Conservation (phyloP, 2,113 vertebrate genomes). For the Raja brachyura region DNA sequence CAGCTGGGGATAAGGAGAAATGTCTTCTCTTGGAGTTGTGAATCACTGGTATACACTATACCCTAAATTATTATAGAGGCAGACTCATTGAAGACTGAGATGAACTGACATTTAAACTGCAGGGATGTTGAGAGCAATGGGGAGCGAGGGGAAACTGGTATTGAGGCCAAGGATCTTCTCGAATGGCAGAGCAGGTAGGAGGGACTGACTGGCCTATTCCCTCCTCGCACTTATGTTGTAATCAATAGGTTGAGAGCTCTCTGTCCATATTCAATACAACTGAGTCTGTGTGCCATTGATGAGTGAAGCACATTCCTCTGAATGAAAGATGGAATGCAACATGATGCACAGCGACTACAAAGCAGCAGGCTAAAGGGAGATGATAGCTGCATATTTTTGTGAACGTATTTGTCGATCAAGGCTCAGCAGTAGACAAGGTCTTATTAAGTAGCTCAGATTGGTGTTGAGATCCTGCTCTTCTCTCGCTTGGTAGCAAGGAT, state of each 20-base stretch:
- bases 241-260: neutral
- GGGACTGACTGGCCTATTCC: no score
- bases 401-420: conserved; percentile 7
- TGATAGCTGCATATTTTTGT: conserved; percentile 11
- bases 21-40: no score
- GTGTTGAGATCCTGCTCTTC: conserved; percentile 16
- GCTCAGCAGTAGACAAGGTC: conserved; percentile 8
- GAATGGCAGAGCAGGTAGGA: no score
- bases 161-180: no score
- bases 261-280: neutral
- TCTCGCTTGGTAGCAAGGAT: neutral
- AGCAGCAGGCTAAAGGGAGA: neutral
- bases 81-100: no score
- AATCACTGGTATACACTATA: no score
- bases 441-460: conserved; percentile 20
- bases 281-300: neutral
- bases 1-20: no score
- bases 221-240: neutral
- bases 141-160: no score
- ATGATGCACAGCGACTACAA: neutral
- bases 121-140: no score
- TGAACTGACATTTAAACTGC: no score
- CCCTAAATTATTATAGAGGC: no score
- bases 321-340: neutral
- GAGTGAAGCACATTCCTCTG: neutral